Base-by-base conservation (phyloP, 2,797 vertebrate genomes). In the Merluccius polli region DNA sequence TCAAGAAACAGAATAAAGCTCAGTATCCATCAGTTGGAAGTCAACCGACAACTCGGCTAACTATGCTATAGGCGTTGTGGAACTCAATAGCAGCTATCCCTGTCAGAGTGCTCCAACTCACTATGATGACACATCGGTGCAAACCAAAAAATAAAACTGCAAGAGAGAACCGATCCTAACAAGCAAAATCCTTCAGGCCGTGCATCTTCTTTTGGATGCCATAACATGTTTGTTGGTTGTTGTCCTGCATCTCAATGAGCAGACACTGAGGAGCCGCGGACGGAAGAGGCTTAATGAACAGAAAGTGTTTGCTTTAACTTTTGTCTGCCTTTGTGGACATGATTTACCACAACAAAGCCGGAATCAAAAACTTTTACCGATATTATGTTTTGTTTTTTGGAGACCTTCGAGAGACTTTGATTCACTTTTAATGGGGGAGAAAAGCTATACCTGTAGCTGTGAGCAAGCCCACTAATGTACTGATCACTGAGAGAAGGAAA, bases 231-330 rank as follows among this genome's bases (percentile, higher is more conserved):
- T 36, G 33, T 0, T 9, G 9, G 10, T 65, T 27, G 59, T 27
- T 65, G 59, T 65, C 59, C n/a, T 65, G 59, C 59, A 65, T 65
- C n/a, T 27, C 59, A 65, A 65, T 65, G 59, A 27, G 59, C 59
- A 65, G n/a, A 11, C 21, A 0, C 52, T 52, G 16, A 52, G 44
- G 4, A 16, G 5, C 1, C 21, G 12, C 44, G 21, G 16, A 18
- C 18, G 21, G 52, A 21, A 59, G 59, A 65, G 59, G 59, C 16
- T 21, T 48, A 18, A 7, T 18, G 18, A 52, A 21, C 18, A 18
- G 4, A 65, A 65, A 65, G 59, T n/a, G 59, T 65, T n/a, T 65
- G 24, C 59, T 27, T 27, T 27, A 1, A 27, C 59, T 65, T 65
- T 65, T 11, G 59, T 65, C 59, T 65, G 24, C 59, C 10, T 65